Percentiles rank a stretch among this genome's conserved stretches.
Conservation (phyloP, 2,888 invertebrate species). For the Caenorhabditis wallacei region DNA sequence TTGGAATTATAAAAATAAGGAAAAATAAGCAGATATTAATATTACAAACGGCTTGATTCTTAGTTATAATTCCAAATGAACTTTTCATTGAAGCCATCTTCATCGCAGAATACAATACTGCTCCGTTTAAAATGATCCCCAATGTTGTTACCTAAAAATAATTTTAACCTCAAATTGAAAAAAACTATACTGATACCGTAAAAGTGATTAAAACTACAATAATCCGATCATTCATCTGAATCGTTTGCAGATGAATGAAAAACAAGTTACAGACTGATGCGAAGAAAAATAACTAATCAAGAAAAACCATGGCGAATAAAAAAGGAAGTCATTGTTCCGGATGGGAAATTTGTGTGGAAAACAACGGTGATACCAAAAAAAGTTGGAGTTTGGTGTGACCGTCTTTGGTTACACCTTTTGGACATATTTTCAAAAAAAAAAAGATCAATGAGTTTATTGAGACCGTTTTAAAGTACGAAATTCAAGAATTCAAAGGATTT, state of each 20-base stretch:
- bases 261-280: neutral
- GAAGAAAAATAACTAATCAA: conserved; percentile 1
- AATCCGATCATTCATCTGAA: neutral
- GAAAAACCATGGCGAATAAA: neutral
- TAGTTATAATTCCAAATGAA: conserved; percentile 20
- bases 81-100: conserved; percentile 16
- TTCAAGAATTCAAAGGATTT: too few species aligned
- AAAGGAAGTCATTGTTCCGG: neutral
- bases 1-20: neutral
- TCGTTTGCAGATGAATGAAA: neutral
- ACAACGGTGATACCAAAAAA: neutral
- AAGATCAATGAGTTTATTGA: too few species aligned
- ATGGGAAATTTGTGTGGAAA: conserved; percentile 4
- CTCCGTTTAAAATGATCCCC: neutral
- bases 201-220: neutral
- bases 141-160: neutral
- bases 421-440: too few species aligned
- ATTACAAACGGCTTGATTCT: conserved; percentile 26
- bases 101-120: neutral
- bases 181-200: too few species aligned
- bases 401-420: neutral
- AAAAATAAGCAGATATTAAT: conserved; percentile 2
- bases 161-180: neutral
- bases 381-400: conserved; percentile 9
- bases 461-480: too few species aligned